Conservation (phyloP, 2,797 vertebrate species). For the Cryptoblepharus egeriae region DNA sequence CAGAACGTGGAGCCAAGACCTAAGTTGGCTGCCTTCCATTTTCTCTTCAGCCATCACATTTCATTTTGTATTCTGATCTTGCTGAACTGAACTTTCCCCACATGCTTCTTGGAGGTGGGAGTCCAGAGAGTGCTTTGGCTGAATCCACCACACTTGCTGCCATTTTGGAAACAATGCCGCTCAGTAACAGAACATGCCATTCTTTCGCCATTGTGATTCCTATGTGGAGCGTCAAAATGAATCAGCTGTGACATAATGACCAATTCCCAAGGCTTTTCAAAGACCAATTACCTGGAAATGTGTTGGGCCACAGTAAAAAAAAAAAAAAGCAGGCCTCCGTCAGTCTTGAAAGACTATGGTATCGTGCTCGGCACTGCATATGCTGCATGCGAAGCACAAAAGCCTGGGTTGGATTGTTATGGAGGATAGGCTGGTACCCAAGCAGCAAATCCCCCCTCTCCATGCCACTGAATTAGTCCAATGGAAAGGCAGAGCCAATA, state of each 20-base stretch:
- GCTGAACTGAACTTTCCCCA: neutral
- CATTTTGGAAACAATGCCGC: neutral
- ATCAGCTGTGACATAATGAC: neutral
- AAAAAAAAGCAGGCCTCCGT: no score
- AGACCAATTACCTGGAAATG: neutral
- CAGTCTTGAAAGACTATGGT: no score
- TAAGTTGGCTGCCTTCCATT: neutral
- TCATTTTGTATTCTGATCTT: neutral
- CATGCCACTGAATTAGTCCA: no score
- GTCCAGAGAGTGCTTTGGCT: neutral
- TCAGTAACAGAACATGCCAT: neutral
- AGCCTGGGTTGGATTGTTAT: no score
- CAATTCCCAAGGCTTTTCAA: neutral
- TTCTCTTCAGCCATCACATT: slow-evolving; percentile 1
- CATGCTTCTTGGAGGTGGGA: neutral
- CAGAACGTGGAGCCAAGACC: neutral
- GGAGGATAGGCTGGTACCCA: no score
- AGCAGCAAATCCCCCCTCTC: no score
- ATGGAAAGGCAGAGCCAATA: no score
- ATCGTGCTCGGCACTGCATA: no score
- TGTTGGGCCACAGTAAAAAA: neutral
- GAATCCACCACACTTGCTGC: neutral
- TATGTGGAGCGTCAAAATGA: neutral
- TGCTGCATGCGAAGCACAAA: no score
- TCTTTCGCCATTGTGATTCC: neutral